Percentiles rank a stretch among this genome's conserved stretches.
Evolutionary conservation across 2,113 vertebrate genomes (phyloP).

Genomic region (Dromiciops gliroides): DNA sequence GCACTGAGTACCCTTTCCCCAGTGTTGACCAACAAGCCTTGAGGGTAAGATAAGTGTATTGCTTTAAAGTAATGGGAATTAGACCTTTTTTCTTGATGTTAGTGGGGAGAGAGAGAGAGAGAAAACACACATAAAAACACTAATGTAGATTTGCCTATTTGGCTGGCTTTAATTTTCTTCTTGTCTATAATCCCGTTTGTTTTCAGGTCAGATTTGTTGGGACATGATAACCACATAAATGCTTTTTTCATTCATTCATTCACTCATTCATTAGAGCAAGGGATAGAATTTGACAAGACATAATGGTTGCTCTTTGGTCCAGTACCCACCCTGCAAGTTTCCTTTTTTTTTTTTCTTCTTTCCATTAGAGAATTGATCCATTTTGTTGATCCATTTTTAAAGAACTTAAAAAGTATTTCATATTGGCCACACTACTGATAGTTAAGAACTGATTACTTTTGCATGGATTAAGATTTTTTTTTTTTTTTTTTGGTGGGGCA

Average conservation of each 20-base stretch:
- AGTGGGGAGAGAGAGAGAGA: too few species aligned
- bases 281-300: not conserved
- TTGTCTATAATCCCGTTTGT: not conserved
- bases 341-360: not conserved
- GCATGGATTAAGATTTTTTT: not conserved
- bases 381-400: not conserved
- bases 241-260: not conserved
- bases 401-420: not conserved
- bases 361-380: not conserved
- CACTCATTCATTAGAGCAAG: not conserved
- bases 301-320: not conserved
- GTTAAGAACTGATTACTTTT: not conserved
- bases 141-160: not conserved
- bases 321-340: not conserved
- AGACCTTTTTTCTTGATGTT: not conserved
- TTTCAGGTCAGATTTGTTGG: not conserved
- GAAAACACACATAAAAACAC: too few species aligned
- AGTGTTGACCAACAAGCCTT: rapidly evolving
- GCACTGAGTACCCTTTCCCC: not conserved
- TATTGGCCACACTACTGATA: not conserved
- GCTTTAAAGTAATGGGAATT: not conserved
- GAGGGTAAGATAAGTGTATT: not conserved
- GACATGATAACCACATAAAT: not conserved
- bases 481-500: too few species aligned
- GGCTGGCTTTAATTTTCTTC: not conserved